Evolutionary conservation across 1,140 invertebrate species (phyloP), one percentile per base, ranked within the genome.

Genomic region (Drosophila triauraria): DNA sequence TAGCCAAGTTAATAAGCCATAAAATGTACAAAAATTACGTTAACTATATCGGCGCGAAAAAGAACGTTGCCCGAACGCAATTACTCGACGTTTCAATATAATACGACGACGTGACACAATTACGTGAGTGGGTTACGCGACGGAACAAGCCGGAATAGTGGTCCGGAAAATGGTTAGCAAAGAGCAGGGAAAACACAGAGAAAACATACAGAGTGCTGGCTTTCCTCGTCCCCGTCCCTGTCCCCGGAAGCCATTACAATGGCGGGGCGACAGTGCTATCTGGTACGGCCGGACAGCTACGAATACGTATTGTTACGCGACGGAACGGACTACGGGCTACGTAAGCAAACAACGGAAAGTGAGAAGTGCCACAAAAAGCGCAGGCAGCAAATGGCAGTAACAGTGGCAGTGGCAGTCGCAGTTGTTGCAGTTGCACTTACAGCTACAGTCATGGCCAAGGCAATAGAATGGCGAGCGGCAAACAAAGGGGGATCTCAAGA

Each of bases 271-370:
- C 44, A 4, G 44, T 47, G 25, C 65, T 50, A 65, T 68, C 65
- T 69, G 0, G 32, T 32, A 69, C 61, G 65, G 65, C 65, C 61
- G 64, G 64, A 65, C 35, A 35, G 35, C 53, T 56, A 56, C 53
- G 15, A 3, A 42, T 59, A 46, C 57, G 57, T 62, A 65, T 65
- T 65, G 40, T 63, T 61, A 61, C 57, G 56, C 64, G 38, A 23
- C 43, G 43, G 32, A n/a, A 20, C 25, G 60, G 60, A 40, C 53
- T 17, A 10, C 8, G 51, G 50, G 60, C 38, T 70, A 70, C 68
- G 71, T 62, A 43, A 56, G 67, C 63, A 68, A 70, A 65, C 71
- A 76, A 58, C 60, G 74, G 70, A 76, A 76, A 76, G 74, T 76
- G 71, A 75, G 69, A 75, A 75, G 69, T 62, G 42, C 47, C 46